phyloP scores from a whole-genome alignment of 2,797 vertebrate genomes.

The Erithacus rubecula region DNA sequence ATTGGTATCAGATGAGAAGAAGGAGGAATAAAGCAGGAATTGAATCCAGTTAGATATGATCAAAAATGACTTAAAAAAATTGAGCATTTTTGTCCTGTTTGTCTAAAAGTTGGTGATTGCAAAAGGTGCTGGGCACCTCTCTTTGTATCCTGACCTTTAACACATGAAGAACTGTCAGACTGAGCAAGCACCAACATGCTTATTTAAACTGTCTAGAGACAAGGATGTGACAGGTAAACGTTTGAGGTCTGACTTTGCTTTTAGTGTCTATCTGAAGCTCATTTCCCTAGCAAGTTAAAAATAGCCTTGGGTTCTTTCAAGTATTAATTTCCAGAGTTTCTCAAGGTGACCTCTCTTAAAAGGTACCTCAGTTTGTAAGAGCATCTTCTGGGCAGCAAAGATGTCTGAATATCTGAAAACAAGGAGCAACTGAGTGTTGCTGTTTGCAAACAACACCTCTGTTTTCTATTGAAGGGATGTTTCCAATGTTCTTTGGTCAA shows the following conservation, averaged over 20 bases:
- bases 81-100: neutral
- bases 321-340: neutral
- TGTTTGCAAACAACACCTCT: neutral
- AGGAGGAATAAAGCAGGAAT: neutral
- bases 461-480: neutral
- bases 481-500: neutral
- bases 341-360: neutral
- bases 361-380: neutral
- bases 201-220: neutral
- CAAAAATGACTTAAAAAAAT: neutral
- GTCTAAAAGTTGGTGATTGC: neutral
- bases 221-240: neutral
- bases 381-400: neutral
- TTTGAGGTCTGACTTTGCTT: neutral
- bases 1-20: neutral
- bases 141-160: neutral
- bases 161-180: neutral
- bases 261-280: neutral
- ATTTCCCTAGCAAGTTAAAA: neutral
- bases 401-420: neutral
- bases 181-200: neutral
- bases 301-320: neutral
- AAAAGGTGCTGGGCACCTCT: neutral
- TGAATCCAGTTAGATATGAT: neutral
- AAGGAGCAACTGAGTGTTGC: neutral